These are phyloP conservation scores for Tenrec ecaudatus DNA, from an alignment of 2,113 vertebrate species.

Conservation along the genomic window DNA sequence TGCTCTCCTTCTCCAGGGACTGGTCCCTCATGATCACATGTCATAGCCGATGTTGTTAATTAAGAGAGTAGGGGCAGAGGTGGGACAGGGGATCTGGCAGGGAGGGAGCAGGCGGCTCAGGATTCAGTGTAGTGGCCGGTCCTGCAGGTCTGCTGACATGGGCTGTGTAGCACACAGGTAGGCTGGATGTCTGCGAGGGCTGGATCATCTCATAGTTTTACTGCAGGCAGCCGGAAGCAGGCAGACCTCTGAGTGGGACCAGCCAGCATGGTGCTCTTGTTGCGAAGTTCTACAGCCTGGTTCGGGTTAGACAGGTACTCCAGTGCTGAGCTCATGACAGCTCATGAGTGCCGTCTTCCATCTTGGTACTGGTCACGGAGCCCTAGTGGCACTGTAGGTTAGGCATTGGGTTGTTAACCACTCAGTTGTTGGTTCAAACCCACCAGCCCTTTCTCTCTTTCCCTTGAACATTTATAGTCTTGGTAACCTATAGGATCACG, in stretches of 20 bases:
- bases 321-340: background rate
- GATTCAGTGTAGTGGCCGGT: rapidly evolving
- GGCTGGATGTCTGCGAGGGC: rapidly evolving
- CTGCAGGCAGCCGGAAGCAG: background rate
- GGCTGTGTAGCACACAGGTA: rapidly evolving
- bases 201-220: rapidly evolving
- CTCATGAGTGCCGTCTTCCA: background rate
- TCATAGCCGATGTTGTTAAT: background rate
- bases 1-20: too few species aligned
- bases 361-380: background rate
- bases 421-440: too few species aligned
- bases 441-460: too few species aligned
- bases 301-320: background rate
- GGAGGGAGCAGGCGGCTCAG: too few species aligned
- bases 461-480: too few species aligned
- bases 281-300: background rate
- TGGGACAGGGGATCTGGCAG: too few species aligned
- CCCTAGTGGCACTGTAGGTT: background rate
- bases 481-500: too few species aligned
- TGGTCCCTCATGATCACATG: too few species aligned
- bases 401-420: too few species aligned
- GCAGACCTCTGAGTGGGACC: background rate
- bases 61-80: background rate
- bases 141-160: too few species aligned
- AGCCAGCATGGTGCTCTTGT: rapidly evolving